These are phyloP conservation scores for Macquaria ambigua DNA, from an alignment of 2,113 vertebrate genomes.

Conservation along the genomic window DNA sequence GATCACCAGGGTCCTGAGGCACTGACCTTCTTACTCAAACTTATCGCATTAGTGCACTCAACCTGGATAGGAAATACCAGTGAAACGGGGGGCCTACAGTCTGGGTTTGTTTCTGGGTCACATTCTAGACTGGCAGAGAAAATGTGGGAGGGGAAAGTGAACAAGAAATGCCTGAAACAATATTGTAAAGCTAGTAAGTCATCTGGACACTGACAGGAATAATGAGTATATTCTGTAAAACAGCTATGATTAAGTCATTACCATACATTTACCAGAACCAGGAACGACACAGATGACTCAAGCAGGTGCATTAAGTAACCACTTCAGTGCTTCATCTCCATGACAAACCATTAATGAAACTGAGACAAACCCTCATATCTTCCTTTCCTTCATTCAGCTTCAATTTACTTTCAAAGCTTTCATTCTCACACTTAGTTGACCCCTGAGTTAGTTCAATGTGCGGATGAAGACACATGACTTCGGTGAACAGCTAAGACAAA, in stretches of 20 bases:
- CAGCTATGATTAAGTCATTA: neutral
- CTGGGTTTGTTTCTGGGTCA: slow-evolving; percentile 31
- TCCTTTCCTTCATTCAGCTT: neutral
- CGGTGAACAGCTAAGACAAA: neutral
- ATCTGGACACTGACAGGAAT: neutral
- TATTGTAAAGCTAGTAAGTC: neutral
- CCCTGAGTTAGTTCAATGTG: neutral
- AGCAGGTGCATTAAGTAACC: neutral
- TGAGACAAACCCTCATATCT: neutral
- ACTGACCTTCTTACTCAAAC: neutral
- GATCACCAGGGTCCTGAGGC: neutral
- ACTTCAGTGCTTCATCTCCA: neutral
- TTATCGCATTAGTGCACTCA: neutral
- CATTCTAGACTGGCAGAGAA: slow-evolving; percentile 3
- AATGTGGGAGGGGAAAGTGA: slow-evolving; percentile 4
- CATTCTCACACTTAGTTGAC: neutral
- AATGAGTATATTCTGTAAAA: neutral
- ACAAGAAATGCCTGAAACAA: neutral
- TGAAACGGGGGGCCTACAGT: neutral
- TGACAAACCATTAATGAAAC: neutral
- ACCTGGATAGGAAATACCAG: neutral
- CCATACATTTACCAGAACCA: neutral
- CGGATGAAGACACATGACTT: neutral
- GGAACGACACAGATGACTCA: neutral
- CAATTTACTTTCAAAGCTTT: neutral